Evolutionary conservation across 2,797 vertebrate species (phyloP), one percentile per base, ranked within the genome.

Genomic region (Petrocephalus schoutedeni): DNA sequence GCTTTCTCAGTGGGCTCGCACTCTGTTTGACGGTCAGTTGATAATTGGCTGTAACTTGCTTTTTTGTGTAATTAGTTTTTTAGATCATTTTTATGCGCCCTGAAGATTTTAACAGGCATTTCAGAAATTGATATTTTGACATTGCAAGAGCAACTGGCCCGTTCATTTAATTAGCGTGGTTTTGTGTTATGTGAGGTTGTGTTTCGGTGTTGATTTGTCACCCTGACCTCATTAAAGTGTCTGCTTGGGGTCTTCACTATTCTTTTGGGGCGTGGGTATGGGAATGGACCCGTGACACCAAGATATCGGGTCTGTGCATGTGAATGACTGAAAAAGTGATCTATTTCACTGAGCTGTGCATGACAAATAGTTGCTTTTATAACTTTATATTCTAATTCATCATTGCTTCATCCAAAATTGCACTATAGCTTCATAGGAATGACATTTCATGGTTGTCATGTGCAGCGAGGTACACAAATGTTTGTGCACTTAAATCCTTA

Each of bases 1-100:
- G 80, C 49, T 83, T 21, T 49, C 80, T 82, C 80, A 23, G 80
- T 53, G 41, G 51, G 19, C 19, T 32, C 10, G 14, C 64, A 36
- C 74, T 21, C 41, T 53, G n/a, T 83, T 53, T 83, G 49, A 83
- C 49, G 10, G 1, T n/a, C 45, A 54, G 23, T 23, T 83, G 80
- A 83, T 51, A 83, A 54, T 83, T 83, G 80, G 49, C 45, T 83
- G 80, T 83, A n/a, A 21, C 10, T 54, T n/a, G 80, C 80, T 51
- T 14, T 71, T 71, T 71, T 36, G 64, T 71, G 64, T 36, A 71
- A 71, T 71, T 71, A 36, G 64, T 12, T 71, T 71, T 71, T 71
- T 71, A 71, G 6, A 77, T 77, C 71, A 19, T 77, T 77, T 77
- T 45, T 77, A 45, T 3, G 71, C 28, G 28, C 32, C 64, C 28